Conservation (phyloP, 2,113 vertebrate genomes). For the Pandion haliaetus region DNA sequence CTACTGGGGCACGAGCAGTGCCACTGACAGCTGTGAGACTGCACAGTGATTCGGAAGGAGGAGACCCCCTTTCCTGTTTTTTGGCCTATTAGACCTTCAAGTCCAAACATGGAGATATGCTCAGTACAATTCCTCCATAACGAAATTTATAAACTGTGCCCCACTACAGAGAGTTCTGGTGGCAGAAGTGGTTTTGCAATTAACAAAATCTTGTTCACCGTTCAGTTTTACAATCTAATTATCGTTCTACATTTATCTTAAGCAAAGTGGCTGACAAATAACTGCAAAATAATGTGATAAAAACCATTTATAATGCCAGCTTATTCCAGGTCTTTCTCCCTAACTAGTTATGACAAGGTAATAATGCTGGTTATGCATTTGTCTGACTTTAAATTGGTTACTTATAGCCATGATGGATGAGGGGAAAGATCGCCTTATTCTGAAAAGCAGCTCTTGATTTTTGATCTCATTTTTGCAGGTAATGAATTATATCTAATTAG, state of each 20-base stretch:
- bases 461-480: conserved; percentile 92
- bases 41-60: accelerated
- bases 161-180: not conserved
- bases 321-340: conserved; percentile 86
- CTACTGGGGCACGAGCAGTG: not conserved
- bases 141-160: not conserved
- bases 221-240: conserved; percentile 85
- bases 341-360: conserved; percentile 99
- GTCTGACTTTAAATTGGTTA: conserved; percentile 98
- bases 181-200: conserved; percentile 36
- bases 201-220: conserved; percentile 68
- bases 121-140: not conserved
- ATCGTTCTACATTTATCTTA: conserved; percentile 92
- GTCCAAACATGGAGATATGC: not conserved
- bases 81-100: not conserved
- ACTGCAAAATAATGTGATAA: conserved; percentile 97
- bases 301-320: conserved; percentile 89
- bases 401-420: conserved; percentile 99
- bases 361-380: conserved; percentile 93
- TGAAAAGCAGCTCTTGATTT: conserved; percentile 93
- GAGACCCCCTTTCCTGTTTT: not conserved
- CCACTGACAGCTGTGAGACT: not conserved
- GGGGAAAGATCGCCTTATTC: conserved; percentile 87
- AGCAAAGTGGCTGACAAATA: conserved; percentile 95
- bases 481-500: conserved; percentile 99